phyloP scores from a whole-genome alignment of 2,888 invertebrate genomes.

The Folsomia manolachei region DNA sequence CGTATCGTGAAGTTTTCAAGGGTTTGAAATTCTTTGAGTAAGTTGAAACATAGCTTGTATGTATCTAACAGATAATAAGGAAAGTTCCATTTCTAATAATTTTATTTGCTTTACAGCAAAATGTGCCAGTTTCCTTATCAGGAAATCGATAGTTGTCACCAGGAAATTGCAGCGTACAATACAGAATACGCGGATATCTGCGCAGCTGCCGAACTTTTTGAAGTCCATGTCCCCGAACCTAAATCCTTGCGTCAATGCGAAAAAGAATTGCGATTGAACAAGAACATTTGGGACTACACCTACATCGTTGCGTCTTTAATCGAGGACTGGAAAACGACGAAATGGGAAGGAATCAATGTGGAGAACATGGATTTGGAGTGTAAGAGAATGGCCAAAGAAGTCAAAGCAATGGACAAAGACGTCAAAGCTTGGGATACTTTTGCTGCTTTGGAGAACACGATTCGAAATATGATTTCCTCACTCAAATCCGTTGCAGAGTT shows the following conservation, averaged over 20 bases:
- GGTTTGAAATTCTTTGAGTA: slow-evolving; percentile 56
- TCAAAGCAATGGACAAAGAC: slow-evolving; percentile 87
- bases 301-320: slow-evolving; percentile 85
- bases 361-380: slow-evolving; percentile 99
- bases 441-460: slow-evolving; percentile 79
- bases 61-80: too few relatives aligned
- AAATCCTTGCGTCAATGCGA: slow-evolving; percentile 87
- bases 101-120: slow-evolving; percentile 69
- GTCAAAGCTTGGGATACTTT: slow-evolving; percentile 94
- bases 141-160: slow-evolving; percentile 73
- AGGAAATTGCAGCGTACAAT: slow-evolving; percentile 75
- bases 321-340: slow-evolving; percentile 95
- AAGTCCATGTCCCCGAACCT: slow-evolving; percentile 92
- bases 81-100: neutral
- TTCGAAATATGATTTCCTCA: slow-evolving; percentile 95
- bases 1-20: slow-evolving; percentile 80
- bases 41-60: too few relatives aligned
- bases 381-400: slow-evolving; percentile 94
- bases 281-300: slow-evolving; percentile 95
- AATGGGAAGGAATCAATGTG: slow-evolving; percentile 94
- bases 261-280: slow-evolving; percentile 69
- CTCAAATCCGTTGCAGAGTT: slow-evolving; percentile 90
- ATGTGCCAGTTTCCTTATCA: slow-evolving; percentile 71
- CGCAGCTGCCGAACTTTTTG: slow-evolving; percentile 87
- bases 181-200: slow-evolving; percentile 81